Evolutionary conservation across 2,113 vertebrate genomes (phyloP), one percentile per base, ranked within the genome.

Genomic region (Nibea albiflora): DNA sequence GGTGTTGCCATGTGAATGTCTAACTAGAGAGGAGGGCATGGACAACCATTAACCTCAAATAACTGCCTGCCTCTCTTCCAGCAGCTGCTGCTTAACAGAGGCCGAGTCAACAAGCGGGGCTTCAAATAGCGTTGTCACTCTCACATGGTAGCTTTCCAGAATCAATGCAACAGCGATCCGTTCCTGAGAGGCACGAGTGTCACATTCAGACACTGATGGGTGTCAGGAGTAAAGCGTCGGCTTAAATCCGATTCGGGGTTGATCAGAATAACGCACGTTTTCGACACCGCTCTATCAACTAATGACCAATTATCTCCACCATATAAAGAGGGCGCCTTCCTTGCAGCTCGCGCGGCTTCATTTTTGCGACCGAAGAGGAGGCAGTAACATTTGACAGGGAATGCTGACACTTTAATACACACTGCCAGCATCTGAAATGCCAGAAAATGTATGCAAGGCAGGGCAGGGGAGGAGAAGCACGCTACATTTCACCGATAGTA

Each of bases 31-130:
- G 7, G 84, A 85, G 84, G 80, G 67, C 71, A 88, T 20, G 56
- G 73, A 78, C 84, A 88, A 88, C 86, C 87, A 94, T 93, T 93
- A 92, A 93, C 92, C 87, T 89, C 77, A 70, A 88, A 91, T 88
- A 90, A 86, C 80, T 81, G 82, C 73, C 85, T 58, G 73, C 56
- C 67, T 84, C 80, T 76, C 80, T 60, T 66, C 73, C 62, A 82
- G 89, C 85, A 90, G 89, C 90, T 90, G 90, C 75, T 53, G 90
- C 75, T 53, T 50, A 77, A 83, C 88, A 84, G 70, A 76, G 73
- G 57, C 62, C 46, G 44, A 81, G 83, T 85, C 89, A 90, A 89
- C 75, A 71, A 78, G 86, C 73, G 0, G 26, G 63, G 81, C 80
- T 84, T 85, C 78, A 78, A 81, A 80, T 64, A 61, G 74, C 73